These are phyloP conservation scores for Neodiprion virginianus DNA, from an alignment of 1,140 invertebrate species.

Conservation along the genomic window DNA sequence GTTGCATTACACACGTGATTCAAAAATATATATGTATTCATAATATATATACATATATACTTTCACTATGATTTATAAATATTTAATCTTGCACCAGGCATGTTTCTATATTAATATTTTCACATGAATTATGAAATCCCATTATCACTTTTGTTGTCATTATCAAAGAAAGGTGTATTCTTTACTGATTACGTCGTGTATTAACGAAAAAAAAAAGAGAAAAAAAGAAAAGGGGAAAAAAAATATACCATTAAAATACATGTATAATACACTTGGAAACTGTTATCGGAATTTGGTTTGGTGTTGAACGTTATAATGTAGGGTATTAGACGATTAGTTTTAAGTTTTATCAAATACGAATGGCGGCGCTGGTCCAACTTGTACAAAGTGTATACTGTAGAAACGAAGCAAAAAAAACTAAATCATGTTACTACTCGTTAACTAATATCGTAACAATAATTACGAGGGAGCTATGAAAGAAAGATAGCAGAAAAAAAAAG, in stretches of 20 bases:
- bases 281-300: not conserved
- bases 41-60: not conserved
- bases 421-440: not conserved
- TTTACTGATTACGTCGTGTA: not conserved
- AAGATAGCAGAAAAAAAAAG: not conserved
- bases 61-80: not conserved
- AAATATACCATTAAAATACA: not conserved
- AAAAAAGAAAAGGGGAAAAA: not conserved
- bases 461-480: not conserved
- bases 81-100: not conserved
- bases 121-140: not conserved
- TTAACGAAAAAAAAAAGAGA: not conserved
- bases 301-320: not conserved
- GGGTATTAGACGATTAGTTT: not conserved
- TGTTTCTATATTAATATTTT: not conserved
- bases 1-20: too few relatives aligned
- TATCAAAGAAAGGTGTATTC: not conserved
- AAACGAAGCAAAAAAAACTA: not conserved
- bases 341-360: not conserved
- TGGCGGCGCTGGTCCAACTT: constrained; percentile 3
- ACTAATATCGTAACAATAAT: not conserved
- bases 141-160: not conserved
- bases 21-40: not conserved
- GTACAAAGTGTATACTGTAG: not conserved
- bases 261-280: not conserved